Evolutionary conservation across 2,113 vertebrate genomes (phyloP).

Genomic region (Thalassarche chlororhynchos): DNA sequence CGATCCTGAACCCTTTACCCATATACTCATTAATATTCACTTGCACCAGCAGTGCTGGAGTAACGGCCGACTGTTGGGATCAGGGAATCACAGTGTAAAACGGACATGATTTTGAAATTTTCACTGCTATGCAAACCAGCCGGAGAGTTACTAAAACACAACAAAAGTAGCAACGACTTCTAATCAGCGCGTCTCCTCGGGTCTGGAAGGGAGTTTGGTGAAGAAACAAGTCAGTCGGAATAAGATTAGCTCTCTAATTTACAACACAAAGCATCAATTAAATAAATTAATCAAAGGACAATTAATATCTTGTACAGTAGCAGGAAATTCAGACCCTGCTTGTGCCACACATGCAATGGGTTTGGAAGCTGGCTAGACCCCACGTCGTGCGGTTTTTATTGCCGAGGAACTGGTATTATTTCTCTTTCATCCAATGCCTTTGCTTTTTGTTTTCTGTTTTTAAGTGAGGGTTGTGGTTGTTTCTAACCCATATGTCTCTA

Average conservation of each 20-base stretch:
- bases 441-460: conserved; percentile 70
- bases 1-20: not conserved
- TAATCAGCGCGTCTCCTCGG: rapidly evolving
- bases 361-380: conserved; percentile 17
- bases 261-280: not conserved
- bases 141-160: not conserved
- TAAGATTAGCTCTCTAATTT: not conserved
- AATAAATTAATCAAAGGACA: not conserved
- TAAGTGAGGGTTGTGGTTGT: conserved; percentile 47
- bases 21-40: not conserved
- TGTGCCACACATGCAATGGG: not conserved
- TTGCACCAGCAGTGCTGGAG: not conserved
- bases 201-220: not conserved
- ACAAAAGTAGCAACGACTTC: not conserved
- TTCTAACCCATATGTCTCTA: conserved; percentile 59
- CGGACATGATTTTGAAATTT: not conserved
- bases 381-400: not conserved
- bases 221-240: not conserved
- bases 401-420: conserved; percentile 1
- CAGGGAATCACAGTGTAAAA: not conserved
- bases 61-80: not conserved
- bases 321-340: not conserved
- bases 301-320: not conserved
- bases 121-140: not conserved
- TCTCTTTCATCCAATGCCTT: conserved; percentile 47